Percentiles rank a stretch among this genome's conserved stretches.
These are phyloP conservation scores for Chunga burmeisteri DNA, from an alignment of 2,113 vertebrate species.

Conservation along the genomic window DNA sequence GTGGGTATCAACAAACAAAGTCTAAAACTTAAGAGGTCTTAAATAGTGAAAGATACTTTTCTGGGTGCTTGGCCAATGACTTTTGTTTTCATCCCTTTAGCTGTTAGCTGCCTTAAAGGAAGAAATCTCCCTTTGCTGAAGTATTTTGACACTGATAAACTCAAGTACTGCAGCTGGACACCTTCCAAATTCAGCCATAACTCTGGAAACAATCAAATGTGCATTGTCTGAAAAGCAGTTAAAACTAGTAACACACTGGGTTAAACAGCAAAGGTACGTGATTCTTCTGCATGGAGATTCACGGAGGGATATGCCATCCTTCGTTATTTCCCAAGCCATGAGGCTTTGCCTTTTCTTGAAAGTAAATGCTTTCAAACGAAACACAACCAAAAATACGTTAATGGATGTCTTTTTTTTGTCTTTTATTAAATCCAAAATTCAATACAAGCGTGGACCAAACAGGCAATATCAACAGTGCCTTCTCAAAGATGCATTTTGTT, in stretches of 20 bases:
- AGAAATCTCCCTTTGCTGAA: constrained; percentile 69
- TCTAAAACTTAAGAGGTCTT: not conserved
- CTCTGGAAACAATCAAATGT: constrained; percentile 69
- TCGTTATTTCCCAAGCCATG: not conserved
- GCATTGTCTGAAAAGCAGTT: constrained; percentile 69
- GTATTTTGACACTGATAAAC: constrained; percentile 77
- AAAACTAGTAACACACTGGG: constrained; percentile 73
- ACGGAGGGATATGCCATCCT: too few relatives aligned
- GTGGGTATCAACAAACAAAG: not conserved
- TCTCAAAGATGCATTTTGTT: not conserved
- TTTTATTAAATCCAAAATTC: not conserved
- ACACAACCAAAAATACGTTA: not conserved
- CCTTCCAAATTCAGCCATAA: constrained; percentile 64
- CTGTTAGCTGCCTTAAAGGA: constrained; percentile 47
- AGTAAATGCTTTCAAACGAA: not conserved
- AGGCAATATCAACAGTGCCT: not conserved
- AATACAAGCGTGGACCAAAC: accelerated
- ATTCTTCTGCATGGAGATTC: not conserved
- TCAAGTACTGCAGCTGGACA: constrained; percentile 28
- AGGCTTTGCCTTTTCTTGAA: not conserved
- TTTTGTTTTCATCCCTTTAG: constrained; percentile 51
- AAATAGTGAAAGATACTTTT: not conserved
- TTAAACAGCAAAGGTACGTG: constrained; percentile 77
- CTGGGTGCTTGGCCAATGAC: not conserved
- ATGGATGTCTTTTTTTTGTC: not conserved